Base-by-base conservation (phyloP, 2,113 vertebrate species). In the Ornithorhynchus anatinus region DNA sequence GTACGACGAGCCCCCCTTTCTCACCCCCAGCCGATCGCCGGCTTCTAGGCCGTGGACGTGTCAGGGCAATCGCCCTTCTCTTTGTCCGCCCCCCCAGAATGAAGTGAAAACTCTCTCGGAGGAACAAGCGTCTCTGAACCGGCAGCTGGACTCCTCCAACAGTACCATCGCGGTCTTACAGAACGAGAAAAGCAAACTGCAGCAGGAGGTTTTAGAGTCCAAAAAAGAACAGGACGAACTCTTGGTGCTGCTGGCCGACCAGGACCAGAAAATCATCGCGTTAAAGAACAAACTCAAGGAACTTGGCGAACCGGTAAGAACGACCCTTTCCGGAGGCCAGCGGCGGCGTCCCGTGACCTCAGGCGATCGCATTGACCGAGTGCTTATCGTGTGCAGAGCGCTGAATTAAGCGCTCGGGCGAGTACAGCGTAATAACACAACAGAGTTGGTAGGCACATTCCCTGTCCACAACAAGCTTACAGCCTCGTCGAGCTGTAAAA, bases 181-280 rank as follows among this genome's bases (percentile, higher is more conserved):
- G 90, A 93, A 93, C 1, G 96, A 99, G 84, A 97, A 95, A 27
- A 82, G 75, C 3, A 96, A 95, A 54, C 91, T 98, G 17, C 92
- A 96, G 52, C 85, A 92, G 31, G 96, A 98, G 32, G 88, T 99
- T 17, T 87, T 91, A 1, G 96, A 98, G 62, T 97, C 97, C 5
- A 98, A 96, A 86, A 99, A 97, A 77, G 98, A 99, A 51, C 98
- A 99, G 74, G 98, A 99, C 35, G 97, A 99, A 81, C 94, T 99
- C 15, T 90, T 99, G 60, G 95, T 99, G 88, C 94, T 99, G 67
- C 86, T 99, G 56, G 97, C 98, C 5, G 97, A 99, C 89, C 98
- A 99, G 84, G 98, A 99, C 88, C 97, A 97, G 92, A 99, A 99
- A 77, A 96, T 99, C 47, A 62, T 92, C 65, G 81, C 64, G 1